These are phyloP conservation scores for Drosophila sulfurigaster DNA, from an alignment of 1,140 invertebrate genomes.

Conservation along the genomic window DNA sequence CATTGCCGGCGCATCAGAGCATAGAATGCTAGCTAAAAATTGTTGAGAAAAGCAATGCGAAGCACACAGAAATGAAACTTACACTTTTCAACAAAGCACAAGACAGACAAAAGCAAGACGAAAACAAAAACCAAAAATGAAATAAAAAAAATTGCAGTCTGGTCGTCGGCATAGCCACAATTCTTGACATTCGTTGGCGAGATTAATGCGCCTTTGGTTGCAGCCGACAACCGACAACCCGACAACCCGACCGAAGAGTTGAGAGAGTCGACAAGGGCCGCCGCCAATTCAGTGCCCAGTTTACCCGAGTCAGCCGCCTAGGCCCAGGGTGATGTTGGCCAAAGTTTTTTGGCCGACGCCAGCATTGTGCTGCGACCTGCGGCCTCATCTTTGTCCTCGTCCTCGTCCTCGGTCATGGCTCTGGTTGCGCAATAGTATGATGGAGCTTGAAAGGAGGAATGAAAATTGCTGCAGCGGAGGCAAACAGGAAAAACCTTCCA, in stretches of 20 bases:
- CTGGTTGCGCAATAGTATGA: constrained; percentile 38
- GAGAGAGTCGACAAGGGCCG: constrained; percentile 12
- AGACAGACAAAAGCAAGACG: constrained; percentile 10
- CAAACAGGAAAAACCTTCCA: constrained; percentile 46
- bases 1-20: constrained; percentile 53
- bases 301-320: neutral
- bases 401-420: constrained; percentile 41
- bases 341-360: constrained; percentile 46
- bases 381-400: constrained; percentile 35
- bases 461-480: constrained; percentile 2
- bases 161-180: constrained; percentile 76
- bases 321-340: constrained; percentile 33
- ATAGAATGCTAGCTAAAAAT: constrained; percentile 70
- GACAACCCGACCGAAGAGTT: neutral
- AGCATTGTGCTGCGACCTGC: constrained; percentile 39
- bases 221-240: constrained; percentile 55
- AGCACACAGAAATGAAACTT: constrained; percentile 79
- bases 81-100: constrained; percentile 65
- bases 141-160: constrained; percentile 28
- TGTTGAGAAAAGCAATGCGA: constrained; percentile 69
- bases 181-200: constrained; percentile 81
- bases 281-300: constrained; percentile 20
- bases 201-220: constrained; percentile 81
- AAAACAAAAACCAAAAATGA: constrained; percentile 23
- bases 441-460: neutral